Conservation (phyloP, 2,113 vertebrate genomes). For the Mirounga angustirostris region DNA sequence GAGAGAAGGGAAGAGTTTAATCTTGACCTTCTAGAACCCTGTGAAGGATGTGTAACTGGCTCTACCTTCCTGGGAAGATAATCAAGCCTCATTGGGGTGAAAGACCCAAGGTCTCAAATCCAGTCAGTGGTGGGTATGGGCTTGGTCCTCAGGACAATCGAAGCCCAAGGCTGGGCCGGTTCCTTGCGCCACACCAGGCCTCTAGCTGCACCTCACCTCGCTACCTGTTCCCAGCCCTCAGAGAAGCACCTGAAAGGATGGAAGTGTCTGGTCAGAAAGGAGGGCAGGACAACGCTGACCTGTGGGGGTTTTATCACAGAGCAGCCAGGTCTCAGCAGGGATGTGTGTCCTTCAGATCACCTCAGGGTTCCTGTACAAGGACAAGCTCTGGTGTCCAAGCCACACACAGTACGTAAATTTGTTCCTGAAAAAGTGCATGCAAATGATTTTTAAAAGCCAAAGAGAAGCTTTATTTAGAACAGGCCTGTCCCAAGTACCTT, state of each 20-base stretch:
- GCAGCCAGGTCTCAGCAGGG: not conserved
- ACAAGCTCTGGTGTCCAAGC: not conserved
- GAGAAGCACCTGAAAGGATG: not conserved
- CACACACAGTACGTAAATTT: not conserved
- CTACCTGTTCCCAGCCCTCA: not conserved
- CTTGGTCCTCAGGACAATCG: not conserved
- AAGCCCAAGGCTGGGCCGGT: not conserved
- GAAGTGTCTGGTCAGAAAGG: not conserved
- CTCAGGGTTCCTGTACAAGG: not conserved
- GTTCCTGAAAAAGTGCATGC: not conserved
- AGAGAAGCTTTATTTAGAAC: not conserved
- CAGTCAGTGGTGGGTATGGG: too few relatives aligned
- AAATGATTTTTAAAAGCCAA: constrained; percentile 5
- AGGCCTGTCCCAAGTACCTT: not conserved
- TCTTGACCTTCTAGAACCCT: not conserved
- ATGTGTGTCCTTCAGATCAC: not conserved
- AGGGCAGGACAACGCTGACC: not conserved
- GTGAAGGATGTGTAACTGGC: not conserved
- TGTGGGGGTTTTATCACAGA: not conserved
- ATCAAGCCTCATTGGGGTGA: not conserved
- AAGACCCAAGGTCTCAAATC: not conserved
- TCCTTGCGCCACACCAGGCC: not conserved
- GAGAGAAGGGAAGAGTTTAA: not conserved
- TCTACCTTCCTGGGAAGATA: not conserved
- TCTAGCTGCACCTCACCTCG: not conserved